Evolutionary conservation across 2,888 invertebrate species (phyloP).

Genomic region (Argyra leucocephala): DNA sequence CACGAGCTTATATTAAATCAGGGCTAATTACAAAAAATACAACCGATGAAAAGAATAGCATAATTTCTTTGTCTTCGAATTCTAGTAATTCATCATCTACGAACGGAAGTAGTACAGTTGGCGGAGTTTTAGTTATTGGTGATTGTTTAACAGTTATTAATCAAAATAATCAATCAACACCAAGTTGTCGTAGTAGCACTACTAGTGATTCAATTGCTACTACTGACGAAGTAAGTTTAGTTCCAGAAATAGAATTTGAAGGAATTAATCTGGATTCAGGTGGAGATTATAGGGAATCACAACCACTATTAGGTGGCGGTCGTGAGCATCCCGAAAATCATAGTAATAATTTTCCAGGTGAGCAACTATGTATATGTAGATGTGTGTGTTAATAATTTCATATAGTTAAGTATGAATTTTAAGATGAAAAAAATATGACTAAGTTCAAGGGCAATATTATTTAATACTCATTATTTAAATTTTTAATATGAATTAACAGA

Average conservation of each 20-base stretch:
- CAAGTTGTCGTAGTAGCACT: constrained; percentile 15
- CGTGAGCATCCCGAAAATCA: constrained; percentile 59
- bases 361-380: constrained; percentile 26
- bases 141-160: constrained; percentile 15
- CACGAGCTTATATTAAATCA: not conserved
- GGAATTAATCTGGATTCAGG: constrained; percentile 71
- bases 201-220: constrained; percentile 21
- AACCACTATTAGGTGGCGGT: constrained; percentile 82
- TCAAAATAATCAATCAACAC: constrained; percentile 13
- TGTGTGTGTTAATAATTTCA: too few species aligned
- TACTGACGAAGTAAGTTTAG: constrained; percentile 33
- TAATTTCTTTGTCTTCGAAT: constrained; percentile 47
- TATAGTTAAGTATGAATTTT: too few species aligned
- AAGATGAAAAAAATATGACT: too few species aligned
- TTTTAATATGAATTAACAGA: too few species aligned
- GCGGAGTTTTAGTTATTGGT: constrained; percentile 24
- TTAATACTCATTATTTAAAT: too few species aligned
- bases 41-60: constrained; percentile 40
- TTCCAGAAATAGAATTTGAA: constrained; percentile 72
- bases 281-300: constrained; percentile 80
- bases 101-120: constrained; percentile 18
- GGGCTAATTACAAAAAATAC: not conserved
- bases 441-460: too few species aligned
- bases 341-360: constrained; percentile 82
- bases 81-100: constrained; percentile 29